Percentiles rank a stretch among this genome's conserved stretches.
phyloP scores from a whole-genome alignment of 2,113 vertebrate genomes.

The Semicossyphus pulcher region DNA sequence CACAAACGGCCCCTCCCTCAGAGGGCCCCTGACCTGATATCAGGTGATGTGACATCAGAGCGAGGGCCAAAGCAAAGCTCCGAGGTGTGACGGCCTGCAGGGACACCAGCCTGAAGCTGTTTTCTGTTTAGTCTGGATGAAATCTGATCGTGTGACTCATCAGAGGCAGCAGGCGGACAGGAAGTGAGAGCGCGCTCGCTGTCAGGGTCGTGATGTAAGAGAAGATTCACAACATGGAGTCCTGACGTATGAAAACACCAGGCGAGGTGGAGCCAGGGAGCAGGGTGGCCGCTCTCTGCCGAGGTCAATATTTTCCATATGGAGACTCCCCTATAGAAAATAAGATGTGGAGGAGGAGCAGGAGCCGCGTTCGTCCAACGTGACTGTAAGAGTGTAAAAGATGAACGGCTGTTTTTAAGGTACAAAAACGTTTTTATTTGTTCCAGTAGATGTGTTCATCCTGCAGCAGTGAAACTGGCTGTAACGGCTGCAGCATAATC shows the following conservation, averaged over 20 bases:
- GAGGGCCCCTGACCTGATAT: neutral
- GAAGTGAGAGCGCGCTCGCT: constrained; percentile 17
- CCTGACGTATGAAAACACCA: constrained; percentile 31
- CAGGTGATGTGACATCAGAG: constrained; percentile 19
- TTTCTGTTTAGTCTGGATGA: constrained; percentile 58
- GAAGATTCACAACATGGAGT: neutral
- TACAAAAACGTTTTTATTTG: no score
- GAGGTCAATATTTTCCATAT: constrained; percentile 22
- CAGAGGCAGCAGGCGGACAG: constrained; percentile 31
- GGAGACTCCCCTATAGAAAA: constrained; percentile 43
- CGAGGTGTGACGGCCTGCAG: neutral
- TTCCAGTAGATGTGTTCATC: no score
- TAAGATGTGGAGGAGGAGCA: neutral
- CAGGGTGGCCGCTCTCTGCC: constrained; percentile 4
- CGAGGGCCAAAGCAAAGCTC: neutral
- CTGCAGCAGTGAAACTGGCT: no score
- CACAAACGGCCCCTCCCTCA: constrained; percentile 27
- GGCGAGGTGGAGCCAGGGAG: neutral
- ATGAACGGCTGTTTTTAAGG: no score
- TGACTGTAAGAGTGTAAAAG: no score
- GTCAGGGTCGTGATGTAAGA: constrained; percentile 25
- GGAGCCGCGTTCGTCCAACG: neutral
- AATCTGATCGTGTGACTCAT: constrained; percentile 23
- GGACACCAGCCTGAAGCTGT: neutral
- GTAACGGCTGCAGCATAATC: no score